Evolutionary conservation across 2,797 vertebrate genomes (phyloP), one percentile per base, ranked within the genome.

Genomic region (Enteromius fasciolatus): DNA sequence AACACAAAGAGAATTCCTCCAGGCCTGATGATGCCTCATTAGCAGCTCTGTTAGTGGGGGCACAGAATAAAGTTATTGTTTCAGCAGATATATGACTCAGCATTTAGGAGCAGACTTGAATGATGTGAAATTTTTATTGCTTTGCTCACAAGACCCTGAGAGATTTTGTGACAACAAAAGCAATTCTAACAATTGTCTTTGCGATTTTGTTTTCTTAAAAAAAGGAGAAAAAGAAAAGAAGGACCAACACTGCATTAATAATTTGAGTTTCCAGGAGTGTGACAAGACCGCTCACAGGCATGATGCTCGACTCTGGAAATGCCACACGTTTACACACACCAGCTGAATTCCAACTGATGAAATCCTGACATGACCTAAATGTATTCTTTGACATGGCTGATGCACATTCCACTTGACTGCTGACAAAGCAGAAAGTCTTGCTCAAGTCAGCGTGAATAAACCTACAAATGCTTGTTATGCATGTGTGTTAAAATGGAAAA

Each of bases 341-440:
- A 39, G 77, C 87, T 85, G 74, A 87, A 87, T 87, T 85, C 75
- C 74, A 81, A 79, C 79, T 81, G 85, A 87, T 87, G 82, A 86
- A 86, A 89, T 85, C 86, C 79, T 85, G 84, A 78, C 85, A 83
- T 86, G 82, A 86, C 87, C 87, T 84, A 87, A 87, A 87, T 86
- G 64, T 78, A 83, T 86, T 88, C 69, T 87, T 84, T 85, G 89
- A 88, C 83, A 86, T 86, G 72, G 76, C 69, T 85, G 84, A 84
- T 84, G 85, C 78, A 59, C 84, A 84, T 79, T 73, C 63, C 46
- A 68, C 79, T 80, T 73, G 78, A 82, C 81, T 87, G 89, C 88
- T 89, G 88, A 88, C 74, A 63, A 76, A 73, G 87, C 86, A 86
- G 78, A 84, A 87, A 85, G 66, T 81, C 74, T 78, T 74, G 78